Evolutionary conservation across 2,888 invertebrate genomes (phyloP).

Genomic region (Luffia ferchaultella): DNA sequence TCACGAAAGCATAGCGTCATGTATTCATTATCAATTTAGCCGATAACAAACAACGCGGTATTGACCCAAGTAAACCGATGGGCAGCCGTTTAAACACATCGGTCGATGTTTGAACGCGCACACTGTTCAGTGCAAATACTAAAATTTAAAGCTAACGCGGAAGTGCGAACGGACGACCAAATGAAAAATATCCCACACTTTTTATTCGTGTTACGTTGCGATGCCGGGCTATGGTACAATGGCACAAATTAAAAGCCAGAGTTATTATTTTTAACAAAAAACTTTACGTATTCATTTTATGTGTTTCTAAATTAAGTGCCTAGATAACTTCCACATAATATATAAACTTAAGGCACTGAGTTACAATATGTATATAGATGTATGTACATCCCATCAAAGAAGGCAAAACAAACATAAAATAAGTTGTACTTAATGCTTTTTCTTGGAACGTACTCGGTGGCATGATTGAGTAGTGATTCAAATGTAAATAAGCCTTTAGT

Average conservation of each 20-base stretch:
- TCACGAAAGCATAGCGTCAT: too few species aligned
- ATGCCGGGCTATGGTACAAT: too few species aligned
- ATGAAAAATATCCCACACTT: constrained; percentile 49
- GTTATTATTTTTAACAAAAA: too few species aligned
- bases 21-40: constrained; percentile 5
- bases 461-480: not conserved
- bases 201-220: too few species aligned
- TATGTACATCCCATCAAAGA: constrained; percentile 32
- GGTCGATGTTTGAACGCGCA: constrained; percentile 28
- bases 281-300: too few species aligned
- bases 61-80: constrained; percentile 6
- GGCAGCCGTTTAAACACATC: constrained; percentile 2
- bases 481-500: not conserved
- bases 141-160: constrained; percentile 45
- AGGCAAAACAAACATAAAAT: constrained; percentile 44
- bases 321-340: too few species aligned
- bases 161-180: constrained; percentile 53
- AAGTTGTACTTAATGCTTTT: constrained; percentile 12
- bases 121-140: constrained; percentile 17
- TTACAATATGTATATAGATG: too few species aligned
- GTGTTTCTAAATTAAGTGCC: too few species aligned
- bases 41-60: constrained; percentile 4
- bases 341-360: too few species aligned
- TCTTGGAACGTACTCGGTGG: constrained; percentile 7
- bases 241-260: too few species aligned